These are phyloP conservation scores for Microchrysa polita DNA, from an alignment of 2,888 invertebrate species.

Conservation along the genomic window DNA sequence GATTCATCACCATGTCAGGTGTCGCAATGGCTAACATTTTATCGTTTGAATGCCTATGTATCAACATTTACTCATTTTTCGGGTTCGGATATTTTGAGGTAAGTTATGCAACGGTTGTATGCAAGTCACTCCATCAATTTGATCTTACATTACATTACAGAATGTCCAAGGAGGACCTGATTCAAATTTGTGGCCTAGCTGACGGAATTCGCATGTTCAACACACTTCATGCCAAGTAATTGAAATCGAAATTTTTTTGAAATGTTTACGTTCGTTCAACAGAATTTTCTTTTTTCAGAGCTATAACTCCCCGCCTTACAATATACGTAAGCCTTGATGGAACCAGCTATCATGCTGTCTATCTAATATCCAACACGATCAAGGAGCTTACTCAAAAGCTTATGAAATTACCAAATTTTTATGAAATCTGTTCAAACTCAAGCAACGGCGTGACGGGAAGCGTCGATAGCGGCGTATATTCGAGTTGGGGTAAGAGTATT, in stretches of 20 bases:
- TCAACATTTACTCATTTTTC: constrained; percentile 86
- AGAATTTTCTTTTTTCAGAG: constrained; percentile 62
- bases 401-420: constrained; percentile 68
- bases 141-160: constrained; percentile 58
- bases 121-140: too few species aligned
- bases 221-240: constrained; percentile 85
- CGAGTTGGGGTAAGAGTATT: constrained; percentile 52
- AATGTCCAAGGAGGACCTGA: constrained; percentile 88
- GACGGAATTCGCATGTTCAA: constrained; percentile 95
- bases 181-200: constrained; percentile 92
- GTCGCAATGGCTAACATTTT: constrained; percentile 79
- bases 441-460: constrained; percentile 52
- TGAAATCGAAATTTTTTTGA: constrained; percentile 50
- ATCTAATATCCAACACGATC: constrained; percentile 75
- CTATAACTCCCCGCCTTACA: constrained; percentile 80
- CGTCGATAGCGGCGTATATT: constrained; percentile 55
- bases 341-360: constrained; percentile 81
- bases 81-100: constrained; percentile 87
- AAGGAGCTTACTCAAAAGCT: constrained; percentile 75
- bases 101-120: constrained; percentile 46
- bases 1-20: constrained; percentile 79
- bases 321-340: constrained; percentile 82
- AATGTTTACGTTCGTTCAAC: too few species aligned
- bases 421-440: constrained; percentile 57
- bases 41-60: constrained; percentile 81